A percentile compares a stretch with the other conserved stretches of the same genome.
phyloP scores from a whole-genome alignment of 2,113 vertebrate genomes.

The Melierax canorus region DNA sequence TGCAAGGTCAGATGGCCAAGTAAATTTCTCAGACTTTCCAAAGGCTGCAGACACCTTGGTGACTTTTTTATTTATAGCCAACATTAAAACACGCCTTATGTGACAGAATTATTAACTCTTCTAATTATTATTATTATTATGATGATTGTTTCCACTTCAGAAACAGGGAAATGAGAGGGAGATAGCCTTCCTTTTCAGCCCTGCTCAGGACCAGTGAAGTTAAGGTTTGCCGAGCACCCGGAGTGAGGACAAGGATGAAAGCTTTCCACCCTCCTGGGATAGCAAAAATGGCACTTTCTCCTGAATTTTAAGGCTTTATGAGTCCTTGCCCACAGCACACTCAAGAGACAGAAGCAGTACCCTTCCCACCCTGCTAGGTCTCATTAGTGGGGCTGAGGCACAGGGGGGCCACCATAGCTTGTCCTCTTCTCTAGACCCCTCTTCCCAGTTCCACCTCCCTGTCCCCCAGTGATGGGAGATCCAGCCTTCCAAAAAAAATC shows the following conservation, averaged over 20 bases:
- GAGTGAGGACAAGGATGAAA: neutral
- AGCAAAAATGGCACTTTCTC: neutral
- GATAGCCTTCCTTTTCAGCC: neutral
- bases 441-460: neutral
- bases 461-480: accelerated
- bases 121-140: neutral
- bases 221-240: neutral
- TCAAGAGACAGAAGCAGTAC: neutral
- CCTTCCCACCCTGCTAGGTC: neutral
- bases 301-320: neutral
- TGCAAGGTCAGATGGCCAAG: neutral
- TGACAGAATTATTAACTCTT: neutral
- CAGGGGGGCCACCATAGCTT: neutral
- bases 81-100: neutral
- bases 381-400: neutral
- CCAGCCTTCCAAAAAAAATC: neutral
- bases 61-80: neutral
- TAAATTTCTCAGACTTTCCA: neutral
- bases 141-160: neutral
- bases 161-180: neutral
- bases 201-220: neutral
- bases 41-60: neutral
- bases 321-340: neutral
- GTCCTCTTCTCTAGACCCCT: neutral
- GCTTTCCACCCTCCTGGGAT: neutral